These are phyloP conservation scores for Chionoecetes opilio DNA, from an alignment of 1,140 invertebrate species.

Conservation along the genomic window DNA sequence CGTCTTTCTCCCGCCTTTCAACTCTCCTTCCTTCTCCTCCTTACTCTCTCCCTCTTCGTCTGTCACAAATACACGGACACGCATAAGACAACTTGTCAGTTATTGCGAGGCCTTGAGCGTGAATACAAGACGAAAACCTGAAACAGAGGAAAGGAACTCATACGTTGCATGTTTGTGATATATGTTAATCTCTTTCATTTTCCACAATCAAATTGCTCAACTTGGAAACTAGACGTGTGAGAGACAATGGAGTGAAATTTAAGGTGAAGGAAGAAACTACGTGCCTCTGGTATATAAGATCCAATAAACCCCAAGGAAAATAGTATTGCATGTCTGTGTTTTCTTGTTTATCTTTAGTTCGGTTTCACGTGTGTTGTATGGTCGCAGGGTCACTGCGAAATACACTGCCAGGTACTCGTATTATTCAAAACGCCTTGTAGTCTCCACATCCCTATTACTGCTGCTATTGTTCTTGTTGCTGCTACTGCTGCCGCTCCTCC, in stretches of 20 bases:
- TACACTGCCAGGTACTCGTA: too few species aligned
- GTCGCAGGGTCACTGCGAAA: background rate
- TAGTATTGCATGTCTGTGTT: too few species aligned
- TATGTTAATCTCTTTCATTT: too few species aligned
- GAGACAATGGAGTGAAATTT: too few species aligned
- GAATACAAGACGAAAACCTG: background rate
- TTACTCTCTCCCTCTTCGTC: background rate
- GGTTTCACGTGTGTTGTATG: background rate
- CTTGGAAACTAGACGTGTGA: too few species aligned
- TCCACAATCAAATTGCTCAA: too few species aligned
- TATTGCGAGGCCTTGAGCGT: background rate
- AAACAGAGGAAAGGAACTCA: conserved; percentile 12
- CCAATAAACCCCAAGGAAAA: too few species aligned
- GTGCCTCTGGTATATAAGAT: background rate
- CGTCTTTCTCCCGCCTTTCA: too few species aligned
- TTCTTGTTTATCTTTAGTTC: background rate
- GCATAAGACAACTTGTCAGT: background rate
- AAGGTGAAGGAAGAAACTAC: background rate
- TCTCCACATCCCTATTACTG: background rate
- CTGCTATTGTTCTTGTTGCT: background rate
- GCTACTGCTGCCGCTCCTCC: background rate
- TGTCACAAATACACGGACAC: background rate
- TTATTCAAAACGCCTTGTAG: background rate
- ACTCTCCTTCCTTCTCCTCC: background rate
- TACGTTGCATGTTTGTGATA: too few species aligned